Conservation (phyloP, 2,797 vertebrate genomes). For the Hoplostethus atlanticus region DNA sequence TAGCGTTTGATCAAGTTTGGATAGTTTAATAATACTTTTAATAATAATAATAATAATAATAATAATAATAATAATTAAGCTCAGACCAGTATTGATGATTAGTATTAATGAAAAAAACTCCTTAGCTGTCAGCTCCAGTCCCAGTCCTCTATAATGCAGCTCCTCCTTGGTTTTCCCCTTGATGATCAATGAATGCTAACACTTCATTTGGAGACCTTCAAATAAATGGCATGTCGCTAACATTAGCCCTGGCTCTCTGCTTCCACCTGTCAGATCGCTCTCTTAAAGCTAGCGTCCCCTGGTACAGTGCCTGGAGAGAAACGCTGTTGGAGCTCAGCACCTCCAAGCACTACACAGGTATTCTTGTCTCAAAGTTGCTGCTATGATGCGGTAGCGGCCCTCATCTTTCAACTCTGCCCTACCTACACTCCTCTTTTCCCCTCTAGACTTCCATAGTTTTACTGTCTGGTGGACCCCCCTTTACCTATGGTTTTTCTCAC, state of each 20-base stretch:
- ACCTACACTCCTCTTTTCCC: slow-evolving; percentile 7
- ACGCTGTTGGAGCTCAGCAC: slow-evolving; percentile 91
- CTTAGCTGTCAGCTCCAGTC: not conserved
- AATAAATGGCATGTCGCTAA: slow-evolving; percentile 44
- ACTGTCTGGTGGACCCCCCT: not conserved
- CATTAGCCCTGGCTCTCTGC: slow-evolving; percentile 52
- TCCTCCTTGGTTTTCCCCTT: not conserved
- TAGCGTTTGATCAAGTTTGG: too few relatives aligned
- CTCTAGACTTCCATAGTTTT: slow-evolving; percentile 5
- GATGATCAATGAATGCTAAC: slow-evolving; percentile 14
- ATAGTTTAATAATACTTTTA: too few relatives aligned
- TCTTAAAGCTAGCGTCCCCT: slow-evolving; percentile 94
- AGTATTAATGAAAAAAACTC: too few relatives aligned
- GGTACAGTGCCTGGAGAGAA: slow-evolving; percentile 94
- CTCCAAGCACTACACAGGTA: slow-evolving; percentile 92
- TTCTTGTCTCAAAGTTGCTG: slow-evolving; percentile 66
- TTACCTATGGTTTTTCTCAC: not conserved
- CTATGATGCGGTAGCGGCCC: slow-evolving; percentile 21
- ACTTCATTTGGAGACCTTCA: not conserved
- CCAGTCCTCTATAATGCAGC: too few relatives aligned
- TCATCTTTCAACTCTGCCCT: slow-evolving; percentile 17
- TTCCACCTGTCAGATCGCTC: slow-evolving; percentile 90
- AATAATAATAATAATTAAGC: too few relatives aligned
- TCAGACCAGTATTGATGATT: too few relatives aligned
- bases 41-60: too few relatives aligned